These are phyloP conservation scores for western clawed frog (Xenopus tropicalis) DNA, from an alignment of 2,113 vertebrate genomes.

Conservation along the genomic window UCB_Xtro_10.0 CM004450.2:71726001-71726500, in stretches of 20 bases:
- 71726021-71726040: slow-evolving; percentile 69
- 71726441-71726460: too few relatives aligned
- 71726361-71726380: slow-evolving; percentile 76
- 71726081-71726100: slow-evolving; percentile 50
- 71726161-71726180: slow-evolving; percentile 67
- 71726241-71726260: neutral
- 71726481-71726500: too few relatives aligned
- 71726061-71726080: slow-evolving; percentile 51
- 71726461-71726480: too few relatives aligned
- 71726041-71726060: slow-evolving; percentile 54
- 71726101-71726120: slow-evolving; percentile 62
- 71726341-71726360: slow-evolving; percentile 80
- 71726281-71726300: slow-evolving; percentile 48
- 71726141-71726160: slow-evolving; percentile 88
- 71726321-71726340: slow-evolving; percentile 87
- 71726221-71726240: slow-evolving; percentile 2
- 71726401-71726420: slow-evolving; percentile 79
- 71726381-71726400: slow-evolving; percentile 76
- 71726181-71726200: slow-evolving; percentile 29
- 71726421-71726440: neutral
- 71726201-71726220: neutral
- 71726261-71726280: slow-evolving; percentile 9
- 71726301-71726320: slow-evolving; percentile 84
- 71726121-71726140: slow-evolving; percentile 67
- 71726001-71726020: slow-evolving; percentile 73